Evolutionary conservation across 2,797 vertebrate species (phyloP).

Genomic region (Chelon labrosus): DNA sequence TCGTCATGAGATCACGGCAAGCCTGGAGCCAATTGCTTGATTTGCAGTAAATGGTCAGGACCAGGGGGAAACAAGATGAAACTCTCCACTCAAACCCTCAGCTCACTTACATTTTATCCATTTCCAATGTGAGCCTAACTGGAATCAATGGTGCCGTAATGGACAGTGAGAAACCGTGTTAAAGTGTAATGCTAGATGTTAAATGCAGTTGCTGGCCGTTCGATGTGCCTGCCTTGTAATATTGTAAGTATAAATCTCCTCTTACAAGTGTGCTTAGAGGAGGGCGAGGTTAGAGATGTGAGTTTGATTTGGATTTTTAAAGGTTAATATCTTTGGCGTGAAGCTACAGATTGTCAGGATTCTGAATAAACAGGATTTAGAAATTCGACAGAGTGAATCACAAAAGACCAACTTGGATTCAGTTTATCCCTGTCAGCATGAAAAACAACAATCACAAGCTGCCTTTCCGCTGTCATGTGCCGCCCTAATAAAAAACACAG

Average conservation of each 20-base stretch:
- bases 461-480: conserved; percentile 23
- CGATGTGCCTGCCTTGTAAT: conserved; percentile 33
- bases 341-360: background rate
- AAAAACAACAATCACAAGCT: conserved; percentile 11
- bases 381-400: background rate
- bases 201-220: conserved; percentile 62
- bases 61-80: conserved; percentile 34
- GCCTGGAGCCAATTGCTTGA: conserved; percentile 49
- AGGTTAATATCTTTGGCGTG: background rate
- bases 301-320: no score
- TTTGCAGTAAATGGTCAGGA: conserved; percentile 45
- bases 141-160: conserved; percentile 73
- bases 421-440: conserved; percentile 19
- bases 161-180: conserved; percentile 61
- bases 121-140: conserved; percentile 63
- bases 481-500: conserved; percentile 30
- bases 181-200: conserved; percentile 72
- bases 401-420: conserved; percentile 19
- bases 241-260: conserved; percentile 30
- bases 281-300: background rate
- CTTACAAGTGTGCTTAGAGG: conserved; percentile 23
- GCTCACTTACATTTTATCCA: conserved; percentile 61
- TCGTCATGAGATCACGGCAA: conserved; percentile 64
- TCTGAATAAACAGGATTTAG: conserved; percentile 9
- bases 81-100: conserved; percentile 40